Percentiles rank a stretch among this genome's conserved stretches.
Conservation (phyloP, 2,113 vertebrate species). For the Cranoglanis bouderius region DNA sequence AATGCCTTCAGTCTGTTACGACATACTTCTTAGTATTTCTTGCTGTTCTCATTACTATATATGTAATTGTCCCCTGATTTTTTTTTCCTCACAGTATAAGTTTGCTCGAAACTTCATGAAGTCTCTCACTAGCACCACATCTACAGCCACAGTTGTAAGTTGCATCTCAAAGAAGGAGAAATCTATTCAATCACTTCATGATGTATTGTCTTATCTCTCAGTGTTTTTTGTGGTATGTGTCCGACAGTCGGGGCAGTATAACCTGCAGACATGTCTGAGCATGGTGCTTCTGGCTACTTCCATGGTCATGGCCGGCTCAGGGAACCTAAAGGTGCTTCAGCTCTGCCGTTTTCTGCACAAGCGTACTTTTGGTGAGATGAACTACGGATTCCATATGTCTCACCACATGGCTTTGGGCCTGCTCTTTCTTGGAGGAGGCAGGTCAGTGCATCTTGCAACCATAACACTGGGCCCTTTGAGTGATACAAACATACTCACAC, state of each 20-base stretch:
- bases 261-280: constrained; percentile 89
- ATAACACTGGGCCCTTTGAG: neutral
- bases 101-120: constrained; percentile 93
- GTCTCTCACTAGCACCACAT: constrained; percentile 78
- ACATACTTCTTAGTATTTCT: neutral
- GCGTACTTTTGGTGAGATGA: constrained; percentile 93
- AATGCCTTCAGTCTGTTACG: neutral
- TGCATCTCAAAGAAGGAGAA: neutral
- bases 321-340: constrained; percentile 91
- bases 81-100: constrained; percentile 74
- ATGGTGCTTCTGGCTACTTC: constrained; percentile 90
- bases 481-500: neutral
- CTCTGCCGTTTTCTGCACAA: constrained; percentile 96
- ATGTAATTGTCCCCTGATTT: neutral
- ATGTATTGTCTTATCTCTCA: neutral
- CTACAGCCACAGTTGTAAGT: constrained; percentile 88
- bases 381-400: constrained; percentile 97
- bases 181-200: neutral
- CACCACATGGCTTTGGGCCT: constrained; percentile 97
- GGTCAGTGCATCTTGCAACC: constrained; percentile 70
- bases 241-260: constrained; percentile 88
- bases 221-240: neutral
- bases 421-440: constrained; percentile 93
- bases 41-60: neutral
- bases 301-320: constrained; percentile 96